Conservation (phyloP, 2,797 vertebrate genomes). For the Eulemur coronatus region DNA sequence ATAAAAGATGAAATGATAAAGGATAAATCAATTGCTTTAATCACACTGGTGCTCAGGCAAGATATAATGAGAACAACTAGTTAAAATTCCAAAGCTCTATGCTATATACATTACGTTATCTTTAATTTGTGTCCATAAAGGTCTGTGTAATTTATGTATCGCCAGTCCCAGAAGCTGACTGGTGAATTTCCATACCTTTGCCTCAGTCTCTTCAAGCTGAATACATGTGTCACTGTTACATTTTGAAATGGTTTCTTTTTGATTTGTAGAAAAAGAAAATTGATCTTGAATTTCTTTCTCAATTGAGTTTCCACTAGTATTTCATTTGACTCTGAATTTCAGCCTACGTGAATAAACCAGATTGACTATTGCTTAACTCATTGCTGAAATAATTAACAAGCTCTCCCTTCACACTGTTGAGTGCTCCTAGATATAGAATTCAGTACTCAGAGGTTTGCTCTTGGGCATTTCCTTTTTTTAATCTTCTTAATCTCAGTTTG, state of each 20-base stretch:
- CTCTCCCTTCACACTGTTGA: not conserved
- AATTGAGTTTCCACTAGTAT: not conserved
- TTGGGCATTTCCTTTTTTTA: not conserved
- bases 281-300: slow-evolving; percentile 22
- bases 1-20: slow-evolving; percentile 80
- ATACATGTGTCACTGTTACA: slow-evolving; percentile 10
- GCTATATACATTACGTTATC: slow-evolving; percentile 56
- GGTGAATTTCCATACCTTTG: slow-evolving; percentile 32
- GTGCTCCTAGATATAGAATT: not conserved
- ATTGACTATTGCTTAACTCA: not conserved
- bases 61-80: slow-evolving; percentile 60
- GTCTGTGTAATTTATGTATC: not conserved
- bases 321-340: not conserved
- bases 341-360: not conserved
- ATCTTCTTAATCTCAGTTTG: not conserved
- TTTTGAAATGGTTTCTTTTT: slow-evolving; percentile 20
- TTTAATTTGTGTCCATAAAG: slow-evolving; percentile 56
- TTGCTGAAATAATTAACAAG: slow-evolving; percentile 38
- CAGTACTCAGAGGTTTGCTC: not conserved
- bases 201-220: not conserved
- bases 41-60: slow-evolving; percentile 58
- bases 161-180: not conserved
- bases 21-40: slow-evolving; percentile 78
- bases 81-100: slow-evolving; percentile 61
- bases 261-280: slow-evolving; percentile 37